Conservation (phyloP, 2,797 vertebrate genomes). For the Eospalax fontanierii region DNA sequence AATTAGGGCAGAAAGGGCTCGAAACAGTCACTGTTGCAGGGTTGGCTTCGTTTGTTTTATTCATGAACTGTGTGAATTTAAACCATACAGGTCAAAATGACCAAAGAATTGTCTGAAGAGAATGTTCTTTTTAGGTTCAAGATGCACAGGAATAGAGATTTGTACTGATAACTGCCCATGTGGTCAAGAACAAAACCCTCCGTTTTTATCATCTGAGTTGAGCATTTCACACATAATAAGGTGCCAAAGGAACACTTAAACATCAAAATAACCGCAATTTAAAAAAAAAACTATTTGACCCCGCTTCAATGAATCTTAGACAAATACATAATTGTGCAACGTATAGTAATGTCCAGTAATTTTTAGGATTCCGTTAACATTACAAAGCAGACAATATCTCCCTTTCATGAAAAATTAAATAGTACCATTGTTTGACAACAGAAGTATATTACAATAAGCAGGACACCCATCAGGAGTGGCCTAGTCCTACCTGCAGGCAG, state of each 20-base stretch:
- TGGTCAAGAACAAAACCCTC: background rate
- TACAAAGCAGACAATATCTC: constrained; percentile 68
- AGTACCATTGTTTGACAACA: constrained; percentile 65
- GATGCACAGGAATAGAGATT: constrained; percentile 56
- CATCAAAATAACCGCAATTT: constrained; percentile 45
- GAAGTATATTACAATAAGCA: constrained; percentile 75
- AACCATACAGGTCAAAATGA: constrained; percentile 68
- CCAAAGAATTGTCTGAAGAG: constrained; percentile 51
- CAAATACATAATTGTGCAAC: constrained; percentile 43
- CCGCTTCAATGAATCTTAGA: constrained; percentile 12
- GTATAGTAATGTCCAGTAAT: constrained; percentile 51
- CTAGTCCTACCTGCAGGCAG: background rate
- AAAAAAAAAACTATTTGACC: background rate
- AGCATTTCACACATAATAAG: constrained; percentile 46
- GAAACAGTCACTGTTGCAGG: background rate
- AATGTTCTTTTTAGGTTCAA: constrained; percentile 20
- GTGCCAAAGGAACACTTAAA: constrained; percentile 64
- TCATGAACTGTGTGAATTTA: constrained; percentile 74
- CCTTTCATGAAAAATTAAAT: constrained; percentile 65
- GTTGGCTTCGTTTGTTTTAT: constrained; percentile 47
- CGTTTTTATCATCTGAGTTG: background rate
- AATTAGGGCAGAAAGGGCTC: background rate
- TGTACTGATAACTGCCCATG: constrained; percentile 3
- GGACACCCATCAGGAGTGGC: background rate
- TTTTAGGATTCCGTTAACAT: constrained; percentile 68